These are phyloP conservation scores for Oncorhynchus masou DNA, from an alignment of 2,113 vertebrate species.

Conservation along the genomic window DNA sequence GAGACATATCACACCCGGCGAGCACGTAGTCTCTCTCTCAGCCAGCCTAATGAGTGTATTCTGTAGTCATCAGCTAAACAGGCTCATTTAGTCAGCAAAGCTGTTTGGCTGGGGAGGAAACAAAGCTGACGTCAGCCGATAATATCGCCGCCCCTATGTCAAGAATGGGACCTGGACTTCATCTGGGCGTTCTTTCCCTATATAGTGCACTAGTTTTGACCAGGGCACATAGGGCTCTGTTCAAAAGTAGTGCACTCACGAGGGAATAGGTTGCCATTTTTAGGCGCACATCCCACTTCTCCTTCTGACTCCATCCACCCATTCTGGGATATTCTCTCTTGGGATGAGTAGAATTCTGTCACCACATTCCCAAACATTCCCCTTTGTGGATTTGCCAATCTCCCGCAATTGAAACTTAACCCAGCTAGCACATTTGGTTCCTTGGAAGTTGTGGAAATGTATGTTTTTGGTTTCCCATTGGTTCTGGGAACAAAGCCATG, in stretches of 20 bases:
- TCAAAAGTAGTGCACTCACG: not conserved
- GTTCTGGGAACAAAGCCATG: no score
- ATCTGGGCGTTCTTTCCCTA: conserved; percentile 40
- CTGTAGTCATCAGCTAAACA: conserved; percentile 22
- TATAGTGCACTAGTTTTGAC: no score
- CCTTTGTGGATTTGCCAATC: not conserved
- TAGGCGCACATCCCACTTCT: not conserved
- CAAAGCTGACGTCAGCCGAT: conserved; percentile 54
- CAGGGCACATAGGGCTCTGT: conserved; percentile 1
- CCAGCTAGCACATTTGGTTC: not conserved
- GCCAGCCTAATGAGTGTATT: conserved; percentile 42
- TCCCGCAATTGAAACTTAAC: conserved; percentile 4
- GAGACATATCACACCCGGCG: conserved; percentile 63
- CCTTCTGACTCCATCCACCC: conserved; percentile 29
- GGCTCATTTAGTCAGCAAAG: conserved; percentile 51
- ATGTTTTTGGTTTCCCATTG: no score
- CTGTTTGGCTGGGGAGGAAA: conserved; percentile 63
- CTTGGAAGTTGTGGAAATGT: no score
- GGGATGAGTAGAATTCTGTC: conserved; percentile 43
- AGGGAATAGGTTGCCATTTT: no score
- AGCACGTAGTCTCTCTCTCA: conserved; percentile 36
- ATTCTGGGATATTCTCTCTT: conserved; percentile 41
- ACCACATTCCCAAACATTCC: not conserved
- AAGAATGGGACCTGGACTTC: conserved; percentile 48
- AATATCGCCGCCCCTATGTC: conserved; percentile 57